Conservation (phyloP, 2,797 vertebrate species). For the Hirundo rustica region DNA sequence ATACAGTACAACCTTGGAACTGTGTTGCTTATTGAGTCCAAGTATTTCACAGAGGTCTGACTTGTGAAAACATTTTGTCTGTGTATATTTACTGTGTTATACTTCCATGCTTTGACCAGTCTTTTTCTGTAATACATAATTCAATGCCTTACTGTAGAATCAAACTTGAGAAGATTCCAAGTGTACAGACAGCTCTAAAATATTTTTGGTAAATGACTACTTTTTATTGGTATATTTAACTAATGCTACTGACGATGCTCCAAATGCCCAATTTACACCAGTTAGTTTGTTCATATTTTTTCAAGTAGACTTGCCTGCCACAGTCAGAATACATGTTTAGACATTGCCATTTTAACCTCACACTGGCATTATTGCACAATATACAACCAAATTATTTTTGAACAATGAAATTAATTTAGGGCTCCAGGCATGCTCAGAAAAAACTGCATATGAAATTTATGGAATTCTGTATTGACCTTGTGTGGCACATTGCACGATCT, state of each 20-base stretch:
- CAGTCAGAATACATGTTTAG: background rate
- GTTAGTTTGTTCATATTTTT: background rate
- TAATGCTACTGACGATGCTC: background rate
- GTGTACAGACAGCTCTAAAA: background rate
- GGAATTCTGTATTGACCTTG: background rate
- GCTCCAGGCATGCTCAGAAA: background rate
- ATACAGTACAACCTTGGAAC: background rate
- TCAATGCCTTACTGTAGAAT: background rate
- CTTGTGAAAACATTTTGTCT: background rate
- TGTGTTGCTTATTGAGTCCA: background rate
- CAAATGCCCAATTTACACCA: background rate
- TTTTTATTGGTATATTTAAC: background rate
- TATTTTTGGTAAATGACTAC: background rate
- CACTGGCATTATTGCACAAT: background rate
- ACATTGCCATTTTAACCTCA: background rate
- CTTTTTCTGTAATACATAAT: background rate
- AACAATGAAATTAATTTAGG: background rate
- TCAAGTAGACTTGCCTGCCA: background rate
- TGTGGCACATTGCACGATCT: background rate
- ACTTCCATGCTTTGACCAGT: background rate
- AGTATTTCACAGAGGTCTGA: background rate
- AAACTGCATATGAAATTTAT: background rate
- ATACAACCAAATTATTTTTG: background rate
- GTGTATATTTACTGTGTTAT: background rate
- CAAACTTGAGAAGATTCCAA: background rate